Evolutionary conservation across 2,113 vertebrate species (phyloP).

Genomic region (Coregonus clupeaformis): DNA sequence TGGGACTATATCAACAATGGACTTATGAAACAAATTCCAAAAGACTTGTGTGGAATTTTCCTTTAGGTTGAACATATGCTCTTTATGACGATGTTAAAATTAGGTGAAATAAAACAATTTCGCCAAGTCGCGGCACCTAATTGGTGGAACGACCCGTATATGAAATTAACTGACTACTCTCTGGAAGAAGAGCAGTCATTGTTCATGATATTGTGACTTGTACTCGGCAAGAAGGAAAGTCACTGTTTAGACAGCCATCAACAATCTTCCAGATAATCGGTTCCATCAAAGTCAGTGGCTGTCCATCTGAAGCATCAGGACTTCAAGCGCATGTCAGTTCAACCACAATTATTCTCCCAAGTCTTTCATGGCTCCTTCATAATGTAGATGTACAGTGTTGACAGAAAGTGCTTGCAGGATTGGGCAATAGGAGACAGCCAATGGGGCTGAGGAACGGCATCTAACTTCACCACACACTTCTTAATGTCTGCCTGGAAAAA

Average conservation of each 20-base stretch:
- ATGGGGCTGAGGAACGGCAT: constrained; percentile 77
- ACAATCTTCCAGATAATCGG: too few relatives aligned
- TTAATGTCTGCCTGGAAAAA: constrained; percentile 81
- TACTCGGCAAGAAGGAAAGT: constrained; percentile 2
- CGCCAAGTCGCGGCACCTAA: too few relatives aligned
- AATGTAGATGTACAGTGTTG: constrained; percentile 84
- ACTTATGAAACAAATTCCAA: not conserved
- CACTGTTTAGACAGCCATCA: too few relatives aligned
- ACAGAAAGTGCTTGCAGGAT: constrained; percentile 87
- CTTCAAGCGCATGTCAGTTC: not conserved
- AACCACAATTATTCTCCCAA: not conserved
- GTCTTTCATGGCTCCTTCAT: constrained; percentile 83
- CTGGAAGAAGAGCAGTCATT: constrained; percentile 56
- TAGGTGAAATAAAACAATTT: too few relatives aligned
- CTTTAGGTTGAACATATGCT: not conserved
- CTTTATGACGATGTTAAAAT: not conserved
- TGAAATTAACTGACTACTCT: constrained; percentile 41
- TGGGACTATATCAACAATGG: not conserved
- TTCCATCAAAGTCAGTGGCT: too few relatives aligned
- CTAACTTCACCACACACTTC: constrained; percentile 87
- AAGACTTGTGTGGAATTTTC: not conserved
- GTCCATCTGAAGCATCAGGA: not conserved
- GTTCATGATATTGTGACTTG: constrained; percentile 30
- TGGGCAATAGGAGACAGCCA: constrained; percentile 82
- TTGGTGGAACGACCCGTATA: too few relatives aligned